Evolutionary conservation across 2,113 vertebrate genomes (phyloP).

Genomic region (Sylvietta virens): DNA sequence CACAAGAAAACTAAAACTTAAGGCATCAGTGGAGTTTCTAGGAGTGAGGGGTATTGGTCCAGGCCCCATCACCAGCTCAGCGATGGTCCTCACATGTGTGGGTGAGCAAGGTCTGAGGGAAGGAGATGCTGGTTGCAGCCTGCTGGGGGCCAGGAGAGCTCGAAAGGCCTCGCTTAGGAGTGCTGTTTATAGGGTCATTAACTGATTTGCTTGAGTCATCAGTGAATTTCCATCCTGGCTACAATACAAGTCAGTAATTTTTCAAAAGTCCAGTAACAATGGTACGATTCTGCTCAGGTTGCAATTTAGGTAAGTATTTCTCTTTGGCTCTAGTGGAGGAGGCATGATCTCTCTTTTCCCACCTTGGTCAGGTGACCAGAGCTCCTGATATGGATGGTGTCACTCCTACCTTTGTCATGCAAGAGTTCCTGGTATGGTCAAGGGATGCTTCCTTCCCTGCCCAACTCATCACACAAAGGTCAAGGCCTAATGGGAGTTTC

Average conservation of each 20-base stretch:
- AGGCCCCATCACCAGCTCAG: not conserved
- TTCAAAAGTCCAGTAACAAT: not conserved
- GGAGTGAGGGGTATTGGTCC: not conserved
- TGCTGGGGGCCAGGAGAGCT: not conserved
- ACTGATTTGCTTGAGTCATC: not conserved
- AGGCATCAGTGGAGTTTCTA: no score
- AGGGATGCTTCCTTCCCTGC: not conserved
- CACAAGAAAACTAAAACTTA: no score
- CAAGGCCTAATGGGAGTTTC: not conserved
- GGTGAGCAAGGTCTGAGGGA: rapidly evolving
- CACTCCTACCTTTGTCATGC: not conserved
- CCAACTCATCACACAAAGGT: no score
- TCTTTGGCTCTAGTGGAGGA: not conserved
- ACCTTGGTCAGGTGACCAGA: not conserved
- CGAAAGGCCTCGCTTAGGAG: not conserved
- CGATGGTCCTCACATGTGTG: rapidly evolving
- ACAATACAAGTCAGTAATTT: not conserved
- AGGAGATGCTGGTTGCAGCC: not conserved
- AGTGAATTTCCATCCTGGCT: not conserved
- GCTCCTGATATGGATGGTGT: not conserved
- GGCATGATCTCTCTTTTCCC: not conserved
- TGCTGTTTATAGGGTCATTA: not conserved
- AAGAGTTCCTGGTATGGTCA: rapidly evolving
- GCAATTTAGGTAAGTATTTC: not conserved
- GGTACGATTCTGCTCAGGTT: not conserved